Conservation (phyloP, 2,113 vertebrate genomes). For the Sisor rabdophorus region DNA sequence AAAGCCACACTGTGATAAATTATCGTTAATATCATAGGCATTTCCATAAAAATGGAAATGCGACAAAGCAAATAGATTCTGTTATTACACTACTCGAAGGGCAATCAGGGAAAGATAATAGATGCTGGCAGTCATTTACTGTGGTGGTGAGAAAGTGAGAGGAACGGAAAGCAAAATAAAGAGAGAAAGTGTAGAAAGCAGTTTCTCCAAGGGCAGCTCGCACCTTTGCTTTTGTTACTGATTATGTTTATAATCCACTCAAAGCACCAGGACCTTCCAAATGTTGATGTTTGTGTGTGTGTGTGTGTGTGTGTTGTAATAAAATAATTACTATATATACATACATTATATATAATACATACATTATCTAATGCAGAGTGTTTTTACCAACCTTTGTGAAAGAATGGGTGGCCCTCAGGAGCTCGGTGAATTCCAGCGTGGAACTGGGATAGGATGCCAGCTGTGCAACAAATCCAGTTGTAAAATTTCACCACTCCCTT, state of each 20-base stretch:
- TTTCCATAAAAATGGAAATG: slow-evolving; percentile 49
- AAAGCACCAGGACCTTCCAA: neutral
- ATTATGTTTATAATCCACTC: neutral
- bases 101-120: slow-evolving; percentile 46
- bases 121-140: slow-evolving; percentile 44
- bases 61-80: slow-evolving; percentile 41
- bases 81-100: slow-evolving; percentile 41
- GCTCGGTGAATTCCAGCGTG: too few species aligned
- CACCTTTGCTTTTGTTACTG: slow-evolving; percentile 4
- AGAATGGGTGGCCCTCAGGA: too few species aligned
- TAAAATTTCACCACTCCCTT: too few species aligned
- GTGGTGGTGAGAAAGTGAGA: neutral
- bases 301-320: neutral
- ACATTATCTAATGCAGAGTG: too few species aligned
- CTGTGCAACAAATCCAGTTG: too few species aligned
- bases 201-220: slow-evolving; percentile 8
- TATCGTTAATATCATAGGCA: slow-evolving; percentile 27
- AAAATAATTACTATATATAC: too few species aligned
- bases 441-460: too few species aligned
- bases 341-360: too few species aligned
- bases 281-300: too few species aligned
- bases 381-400: too few species aligned
- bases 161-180: neutral
- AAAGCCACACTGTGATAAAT: slow-evolving; percentile 23
- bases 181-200: neutral